Evolutionary conservation across 2,888 invertebrate species (phyloP).

Genomic region (Tenthredo notha): DNA sequence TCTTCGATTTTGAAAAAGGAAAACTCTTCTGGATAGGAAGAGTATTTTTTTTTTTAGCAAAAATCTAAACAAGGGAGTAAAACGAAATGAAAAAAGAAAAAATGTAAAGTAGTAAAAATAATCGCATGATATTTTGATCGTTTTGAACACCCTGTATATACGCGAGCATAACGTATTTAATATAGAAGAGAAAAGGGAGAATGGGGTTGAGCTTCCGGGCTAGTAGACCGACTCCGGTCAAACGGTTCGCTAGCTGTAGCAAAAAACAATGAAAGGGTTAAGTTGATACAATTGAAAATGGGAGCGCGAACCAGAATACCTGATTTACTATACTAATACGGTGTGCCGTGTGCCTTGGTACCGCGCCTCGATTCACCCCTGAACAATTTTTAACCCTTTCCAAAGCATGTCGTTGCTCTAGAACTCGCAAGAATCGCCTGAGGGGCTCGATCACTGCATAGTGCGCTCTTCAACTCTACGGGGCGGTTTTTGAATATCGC

Average conservation of each 20-base stretch:
- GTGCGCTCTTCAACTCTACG: background rate
- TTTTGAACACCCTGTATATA: constrained; percentile 17
- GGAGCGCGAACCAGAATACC: constrained; percentile 65
- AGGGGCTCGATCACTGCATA: background rate
- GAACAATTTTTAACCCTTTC: constrained; percentile 19
- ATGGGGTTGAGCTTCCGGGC: constrained; percentile 53
- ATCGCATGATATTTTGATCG: background rate
- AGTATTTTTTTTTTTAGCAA: too few species aligned
- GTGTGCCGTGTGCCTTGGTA: too few species aligned
- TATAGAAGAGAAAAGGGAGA: constrained; percentile 31
- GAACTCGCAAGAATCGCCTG: constrained; percentile 22
- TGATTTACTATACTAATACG: constrained; percentile 70
- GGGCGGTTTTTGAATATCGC: background rate
- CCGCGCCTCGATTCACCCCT: constrained; percentile 24
- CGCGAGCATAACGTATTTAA: background rate
- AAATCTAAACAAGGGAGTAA: too few species aligned
- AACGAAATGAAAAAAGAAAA: background rate
- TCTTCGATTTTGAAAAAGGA: too few species aligned
- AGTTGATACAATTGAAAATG: constrained; percentile 74
- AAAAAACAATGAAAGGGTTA: constrained; percentile 72
- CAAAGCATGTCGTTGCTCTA: background rate
- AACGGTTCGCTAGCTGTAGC: constrained; percentile 68
- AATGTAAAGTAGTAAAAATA: background rate
- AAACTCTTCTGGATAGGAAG: too few species aligned
- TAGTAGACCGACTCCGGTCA: constrained; percentile 73